A percentile compares a stretch with the other conserved stretches of the same genome.
phyloP scores from a whole-genome alignment of 1,140 invertebrate genomes.

The Dreissena rostriformis region DNA sequence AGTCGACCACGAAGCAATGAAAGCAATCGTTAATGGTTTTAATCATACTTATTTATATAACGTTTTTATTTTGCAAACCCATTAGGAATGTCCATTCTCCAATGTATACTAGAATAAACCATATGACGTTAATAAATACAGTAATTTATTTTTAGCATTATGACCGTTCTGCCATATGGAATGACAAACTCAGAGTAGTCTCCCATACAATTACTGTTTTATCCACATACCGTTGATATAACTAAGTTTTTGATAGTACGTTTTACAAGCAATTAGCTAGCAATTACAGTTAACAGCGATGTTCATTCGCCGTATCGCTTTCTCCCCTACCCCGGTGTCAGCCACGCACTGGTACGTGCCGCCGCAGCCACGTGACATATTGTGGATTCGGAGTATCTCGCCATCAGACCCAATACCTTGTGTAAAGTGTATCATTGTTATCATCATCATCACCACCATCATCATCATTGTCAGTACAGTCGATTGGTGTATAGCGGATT shows the following conservation, averaged over 20 bases:
- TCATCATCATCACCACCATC: too few species aligned
- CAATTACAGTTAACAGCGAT: slow-evolving; percentile 73
- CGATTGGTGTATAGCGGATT: too few species aligned
- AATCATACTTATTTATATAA: too few species aligned
- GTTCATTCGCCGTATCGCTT: slow-evolving; percentile 67
- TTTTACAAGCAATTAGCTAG: background rate
- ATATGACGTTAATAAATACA: too few species aligned
- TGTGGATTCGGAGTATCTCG: slow-evolving; percentile 72
- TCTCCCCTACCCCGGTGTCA: slow-evolving; percentile 71
- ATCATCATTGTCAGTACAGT: too few species aligned
- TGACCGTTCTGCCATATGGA: background rate
- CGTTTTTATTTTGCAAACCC: too few species aligned
- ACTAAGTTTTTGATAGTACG: background rate
- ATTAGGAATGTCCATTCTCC: too few species aligned
- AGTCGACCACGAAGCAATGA: too few species aligned
- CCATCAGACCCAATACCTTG: slow-evolving; percentile 65
- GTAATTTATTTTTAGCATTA: too few species aligned
- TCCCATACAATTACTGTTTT: background rate
- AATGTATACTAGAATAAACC: too few species aligned
- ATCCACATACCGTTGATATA: background rate
- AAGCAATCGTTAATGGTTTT: too few species aligned
- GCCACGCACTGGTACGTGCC: slow-evolving; percentile 76
- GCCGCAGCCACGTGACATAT: slow-evolving; percentile 74
- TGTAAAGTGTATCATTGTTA: background rate
- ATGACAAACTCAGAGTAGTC: background rate